Conservation (phyloP, 2,113 vertebrate species). For the Muntiacus reevesi region DNA sequence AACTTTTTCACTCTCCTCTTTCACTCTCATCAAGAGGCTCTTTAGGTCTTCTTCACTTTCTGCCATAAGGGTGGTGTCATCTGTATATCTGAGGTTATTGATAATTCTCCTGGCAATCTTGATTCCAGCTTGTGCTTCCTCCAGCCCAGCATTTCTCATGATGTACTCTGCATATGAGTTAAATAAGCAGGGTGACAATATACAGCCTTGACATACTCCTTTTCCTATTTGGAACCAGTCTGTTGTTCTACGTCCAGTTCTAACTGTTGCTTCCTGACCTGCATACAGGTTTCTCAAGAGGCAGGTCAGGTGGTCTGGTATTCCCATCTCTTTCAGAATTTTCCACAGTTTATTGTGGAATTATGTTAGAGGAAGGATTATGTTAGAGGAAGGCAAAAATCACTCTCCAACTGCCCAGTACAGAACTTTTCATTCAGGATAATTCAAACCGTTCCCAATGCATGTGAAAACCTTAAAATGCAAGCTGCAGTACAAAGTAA, state of each 20-base stretch:
- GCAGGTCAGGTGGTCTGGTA: not conserved
- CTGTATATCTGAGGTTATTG: not conserved
- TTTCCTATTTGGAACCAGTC: not conserved
- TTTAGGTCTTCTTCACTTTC: not conserved
- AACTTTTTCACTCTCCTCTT: not conserved
- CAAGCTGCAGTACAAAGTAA: not conserved
- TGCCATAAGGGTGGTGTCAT: not conserved
- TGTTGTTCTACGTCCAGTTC: not conserved
- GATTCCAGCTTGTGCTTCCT: not conserved
- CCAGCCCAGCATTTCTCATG: not conserved
- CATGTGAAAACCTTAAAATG: not conserved
- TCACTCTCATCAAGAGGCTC: not conserved
- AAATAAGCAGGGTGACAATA: not conserved
- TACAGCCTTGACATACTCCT: not conserved
- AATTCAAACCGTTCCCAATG: not conserved
- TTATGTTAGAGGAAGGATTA: not conserved
- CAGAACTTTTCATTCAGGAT: not conserved
- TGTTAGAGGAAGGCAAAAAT: not conserved
- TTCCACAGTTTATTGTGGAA: not conserved
- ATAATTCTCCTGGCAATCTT: not conserved
- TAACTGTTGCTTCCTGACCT: not conserved
- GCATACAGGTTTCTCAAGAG: not conserved
- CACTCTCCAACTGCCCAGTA: not conserved
- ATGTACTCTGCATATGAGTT: not conserved
- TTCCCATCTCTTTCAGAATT: not conserved